Evolutionary conservation across 2,888 invertebrate species (phyloP).

Genomic region (Eupithecia tripunctaria): DNA sequence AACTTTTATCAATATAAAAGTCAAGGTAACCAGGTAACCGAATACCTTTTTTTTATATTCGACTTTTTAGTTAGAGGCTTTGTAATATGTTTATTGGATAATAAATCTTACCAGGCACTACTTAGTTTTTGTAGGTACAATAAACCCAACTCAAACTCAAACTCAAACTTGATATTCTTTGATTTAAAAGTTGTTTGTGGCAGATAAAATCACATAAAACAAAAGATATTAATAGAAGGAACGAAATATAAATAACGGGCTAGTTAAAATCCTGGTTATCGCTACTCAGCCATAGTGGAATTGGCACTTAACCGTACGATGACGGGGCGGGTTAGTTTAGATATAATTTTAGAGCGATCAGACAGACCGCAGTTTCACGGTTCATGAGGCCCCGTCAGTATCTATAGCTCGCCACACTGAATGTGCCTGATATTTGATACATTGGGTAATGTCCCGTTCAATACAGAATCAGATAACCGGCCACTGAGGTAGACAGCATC

Average conservation of each 20-base stretch:
- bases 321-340: constrained; percentile 8
- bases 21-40: neutral
- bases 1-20: neutral
- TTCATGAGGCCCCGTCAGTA: constrained; percentile 64
- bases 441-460: constrained; percentile 60
- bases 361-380: constrained; percentile 67
- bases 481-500: constrained; percentile 74
- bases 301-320: constrained; percentile 11
- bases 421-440: constrained; percentile 66
- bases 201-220: neutral
- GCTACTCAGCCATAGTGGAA: neutral
- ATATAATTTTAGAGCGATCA: constrained; percentile 39
- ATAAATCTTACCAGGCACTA: neutral
- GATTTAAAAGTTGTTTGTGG: neutral
- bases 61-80: neutral
- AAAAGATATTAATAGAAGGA: neutral
- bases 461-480: constrained; percentile 59
- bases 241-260: neutral
- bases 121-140: constrained; percentile 4
- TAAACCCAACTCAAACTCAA: too few species aligned
- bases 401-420: constrained; percentile 59
- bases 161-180: too few species aligned
- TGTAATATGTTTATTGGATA: constrained; percentile 8
- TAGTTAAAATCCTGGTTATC: neutral
- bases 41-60: neutral